phyloP scores from a whole-genome alignment of 2,113 vertebrate genomes.

The Myodes glareolus region DNA sequence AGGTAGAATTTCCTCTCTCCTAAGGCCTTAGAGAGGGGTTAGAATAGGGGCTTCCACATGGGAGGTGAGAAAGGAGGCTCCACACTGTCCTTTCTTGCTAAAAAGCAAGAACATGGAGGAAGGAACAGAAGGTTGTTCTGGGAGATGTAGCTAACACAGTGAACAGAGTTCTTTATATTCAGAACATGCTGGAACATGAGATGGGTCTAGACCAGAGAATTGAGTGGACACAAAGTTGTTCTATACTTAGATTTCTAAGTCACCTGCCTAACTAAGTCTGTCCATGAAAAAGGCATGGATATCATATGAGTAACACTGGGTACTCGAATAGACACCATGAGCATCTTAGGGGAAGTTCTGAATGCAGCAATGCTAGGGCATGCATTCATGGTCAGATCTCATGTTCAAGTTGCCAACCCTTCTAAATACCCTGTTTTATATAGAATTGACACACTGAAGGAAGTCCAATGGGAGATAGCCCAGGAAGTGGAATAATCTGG shows the following conservation, averaged over 20 bases:
- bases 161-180: slow-evolving; percentile 18
- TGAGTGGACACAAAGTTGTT: background rate
- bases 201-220: background rate
- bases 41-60: background rate
- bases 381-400: background rate
- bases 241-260: background rate
- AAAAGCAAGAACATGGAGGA: slow-evolving; percentile 29
- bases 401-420: background rate
- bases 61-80: background rate
- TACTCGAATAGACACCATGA: background rate
- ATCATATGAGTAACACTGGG: background rate
- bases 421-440: background rate
- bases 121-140: background rate
- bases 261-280: background rate
- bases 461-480: background rate
- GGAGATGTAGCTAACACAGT: background rate
- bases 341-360: background rate
- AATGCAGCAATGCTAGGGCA: background rate
- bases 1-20: background rate
- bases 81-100: background rate
- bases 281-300: background rate
- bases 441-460: background rate
- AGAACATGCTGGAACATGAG: slow-evolving; percentile 10
- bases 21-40: background rate
- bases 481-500: background rate